Evolutionary conservation across 2,888 invertebrate genomes (phyloP).

Genomic region (Arenicola marina): DNA sequence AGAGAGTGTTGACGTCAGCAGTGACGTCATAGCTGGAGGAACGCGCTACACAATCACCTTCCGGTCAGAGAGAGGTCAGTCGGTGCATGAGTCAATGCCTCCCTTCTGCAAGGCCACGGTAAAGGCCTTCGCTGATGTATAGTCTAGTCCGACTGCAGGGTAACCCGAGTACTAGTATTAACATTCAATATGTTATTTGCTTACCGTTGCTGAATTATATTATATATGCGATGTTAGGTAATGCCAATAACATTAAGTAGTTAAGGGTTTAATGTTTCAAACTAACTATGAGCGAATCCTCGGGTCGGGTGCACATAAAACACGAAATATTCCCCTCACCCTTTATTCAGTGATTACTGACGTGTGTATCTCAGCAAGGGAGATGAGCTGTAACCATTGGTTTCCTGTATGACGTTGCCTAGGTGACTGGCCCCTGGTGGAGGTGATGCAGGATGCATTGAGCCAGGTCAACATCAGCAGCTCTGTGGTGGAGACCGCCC

Average conservation of each 20-base stretch:
- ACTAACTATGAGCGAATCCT: too few species aligned
- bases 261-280: neutral
- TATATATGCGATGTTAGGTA: neutral
- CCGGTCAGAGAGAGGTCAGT: slow-evolving; percentile 12
- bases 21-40: slow-evolving; percentile 10
- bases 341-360: too few species aligned
- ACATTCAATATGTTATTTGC: neutral
- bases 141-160: too few species aligned
- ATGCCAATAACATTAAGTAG: neutral
- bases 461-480: slow-evolving; percentile 7
- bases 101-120: too few species aligned
- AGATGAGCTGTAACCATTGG: neutral
- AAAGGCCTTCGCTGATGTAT: too few species aligned
- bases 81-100: too few species aligned
- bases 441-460: slow-evolving; percentile 2
- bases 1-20: slow-evolving; percentile 31
- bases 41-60: slow-evolving; percentile 12
- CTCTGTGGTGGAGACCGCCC: slow-evolving; percentile 18
- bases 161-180: neutral
- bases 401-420: neutral
- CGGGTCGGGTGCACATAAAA: too few species aligned
- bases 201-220: neutral
- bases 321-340: too few species aligned
- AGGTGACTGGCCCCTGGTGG: slow-evolving; percentile 16
- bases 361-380: neutral